phyloP scores from a whole-genome alignment of 2,888 invertebrate genomes.

The Herminia tarsipennalis region DNA sequence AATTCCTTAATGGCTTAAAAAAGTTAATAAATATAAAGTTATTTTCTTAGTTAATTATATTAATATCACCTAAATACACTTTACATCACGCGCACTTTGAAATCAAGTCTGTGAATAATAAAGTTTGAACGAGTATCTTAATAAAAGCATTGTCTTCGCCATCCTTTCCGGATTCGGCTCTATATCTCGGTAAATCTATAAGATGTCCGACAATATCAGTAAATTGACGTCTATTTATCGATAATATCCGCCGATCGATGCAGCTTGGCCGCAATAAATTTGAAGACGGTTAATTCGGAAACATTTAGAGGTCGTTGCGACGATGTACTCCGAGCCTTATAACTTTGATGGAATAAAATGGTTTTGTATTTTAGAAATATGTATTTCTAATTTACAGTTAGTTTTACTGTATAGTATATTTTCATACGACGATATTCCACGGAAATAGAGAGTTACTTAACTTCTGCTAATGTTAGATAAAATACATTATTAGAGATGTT shows the following conservation, averaged over 20 bases:
- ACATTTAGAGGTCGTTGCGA: slow-evolving; percentile 57
- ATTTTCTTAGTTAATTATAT: too few relatives aligned
- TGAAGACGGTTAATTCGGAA: slow-evolving; percentile 64
- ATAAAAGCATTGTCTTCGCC: background rate
- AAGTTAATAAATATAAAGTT: too few relatives aligned
- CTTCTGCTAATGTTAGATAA: too few relatives aligned
- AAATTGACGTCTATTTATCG: slow-evolving; percentile 69
- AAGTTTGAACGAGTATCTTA: background rate
- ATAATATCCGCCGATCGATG: slow-evolving; percentile 62
- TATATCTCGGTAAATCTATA: slow-evolving; percentile 41
- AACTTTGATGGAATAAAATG: slow-evolving; percentile 12
- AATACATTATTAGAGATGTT: too few relatives aligned
- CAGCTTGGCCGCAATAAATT: slow-evolving; percentile 64
- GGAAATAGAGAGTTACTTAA: too few relatives aligned
- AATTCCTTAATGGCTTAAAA: too few relatives aligned
- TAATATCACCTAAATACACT: too few relatives aligned
- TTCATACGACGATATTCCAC: too few relatives aligned
- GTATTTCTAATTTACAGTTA: slow-evolving; percentile 4
- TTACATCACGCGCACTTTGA: too few relatives aligned
- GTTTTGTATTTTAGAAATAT: slow-evolving; percentile 3
- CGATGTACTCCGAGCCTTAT: slow-evolving; percentile 43
- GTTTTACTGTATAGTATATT: too few relatives aligned
- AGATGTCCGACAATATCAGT: slow-evolving; percentile 55
- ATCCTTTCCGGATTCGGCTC: slow-evolving; percentile 8
- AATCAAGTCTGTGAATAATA: too few relatives aligned